Conservation (phyloP, 2,888 invertebrate genomes). For the Lycophotia porphyrea region DNA sequence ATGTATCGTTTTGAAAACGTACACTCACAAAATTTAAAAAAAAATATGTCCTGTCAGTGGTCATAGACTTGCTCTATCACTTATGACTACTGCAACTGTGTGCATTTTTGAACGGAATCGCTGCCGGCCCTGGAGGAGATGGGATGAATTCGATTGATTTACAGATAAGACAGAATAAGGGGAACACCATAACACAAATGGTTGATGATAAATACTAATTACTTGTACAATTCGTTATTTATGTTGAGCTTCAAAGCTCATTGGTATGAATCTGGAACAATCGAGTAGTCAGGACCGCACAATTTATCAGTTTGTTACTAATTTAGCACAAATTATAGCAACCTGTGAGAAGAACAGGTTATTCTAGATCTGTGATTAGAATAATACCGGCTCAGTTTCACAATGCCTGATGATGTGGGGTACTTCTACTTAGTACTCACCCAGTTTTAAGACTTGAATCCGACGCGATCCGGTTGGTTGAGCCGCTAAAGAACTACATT, state of each 20-base stretch:
- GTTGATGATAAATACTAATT: not conserved
- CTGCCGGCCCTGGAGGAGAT: not conserved
- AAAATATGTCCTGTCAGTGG: not conserved
- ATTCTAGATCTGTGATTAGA: slow-evolving; percentile 15
- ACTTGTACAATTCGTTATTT: not conserved
- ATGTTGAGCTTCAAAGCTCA: slow-evolving; percentile 2
- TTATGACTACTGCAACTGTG: not conserved
- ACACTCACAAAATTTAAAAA: no score
- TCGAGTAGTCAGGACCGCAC: slow-evolving; percentile 2
- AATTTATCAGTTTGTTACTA: slow-evolving; percentile 20
- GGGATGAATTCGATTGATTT: not conserved
- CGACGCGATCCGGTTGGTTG: not conserved
- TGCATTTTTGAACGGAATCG: not conserved
- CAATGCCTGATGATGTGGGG: slow-evolving; percentile 11
- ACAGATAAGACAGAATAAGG: not conserved
- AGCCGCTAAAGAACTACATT: not conserved
- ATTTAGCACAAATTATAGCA: slow-evolving; percentile 14
- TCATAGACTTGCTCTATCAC: not conserved
- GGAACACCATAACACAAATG: not conserved
- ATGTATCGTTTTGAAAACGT: no score
- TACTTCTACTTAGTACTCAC: slow-evolving; percentile 1
- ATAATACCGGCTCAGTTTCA: slow-evolving; percentile 7
- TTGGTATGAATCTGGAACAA: slow-evolving; percentile 8
- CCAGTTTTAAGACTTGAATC: not conserved
- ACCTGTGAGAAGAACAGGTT: slow-evolving; percentile 21